Conservation (phyloP, 2,113 vertebrate genomes). For the Sinocyclocheilus maitianheensis region DNA sequence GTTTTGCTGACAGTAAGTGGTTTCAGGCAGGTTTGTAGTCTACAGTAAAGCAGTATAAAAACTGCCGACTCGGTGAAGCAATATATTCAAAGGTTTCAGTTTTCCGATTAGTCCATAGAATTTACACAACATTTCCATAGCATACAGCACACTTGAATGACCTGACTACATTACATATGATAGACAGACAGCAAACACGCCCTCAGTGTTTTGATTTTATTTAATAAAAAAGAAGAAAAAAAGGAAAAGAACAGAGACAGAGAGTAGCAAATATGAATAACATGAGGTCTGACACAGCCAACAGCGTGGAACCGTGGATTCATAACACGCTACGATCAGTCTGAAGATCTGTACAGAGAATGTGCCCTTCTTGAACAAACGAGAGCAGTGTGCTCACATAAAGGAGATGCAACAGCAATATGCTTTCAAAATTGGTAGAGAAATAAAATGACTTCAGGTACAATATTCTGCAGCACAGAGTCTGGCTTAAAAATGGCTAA, state of each 20-base stretch:
- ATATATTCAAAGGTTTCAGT: slow-evolving; percentile 30
- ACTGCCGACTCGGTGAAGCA: slow-evolving; percentile 10
- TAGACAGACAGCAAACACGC: not conserved
- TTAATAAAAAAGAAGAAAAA: not conserved
- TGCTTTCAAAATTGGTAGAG: not conserved
- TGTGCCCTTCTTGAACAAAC: not conserved
- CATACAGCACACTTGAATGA: slow-evolving; percentile 31
- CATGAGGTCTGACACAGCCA: slow-evolving; percentile 3
- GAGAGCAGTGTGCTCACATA: slow-evolving; percentile 58
- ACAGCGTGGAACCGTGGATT: slow-evolving; percentile 11
- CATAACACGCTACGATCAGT: slow-evolving; percentile 4
- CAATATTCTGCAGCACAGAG: too few species aligned
- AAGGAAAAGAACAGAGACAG: not conserved
- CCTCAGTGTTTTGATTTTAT: slow-evolving; percentile 9
- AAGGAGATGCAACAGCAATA: not conserved
- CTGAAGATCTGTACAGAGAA: slow-evolving; percentile 11
- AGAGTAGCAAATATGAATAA: slow-evolving; percentile 26
- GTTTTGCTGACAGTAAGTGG: too few species aligned
- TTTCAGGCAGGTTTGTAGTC: not conserved
- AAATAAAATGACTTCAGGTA: not conserved
- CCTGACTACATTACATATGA: slow-evolving; percentile 7
- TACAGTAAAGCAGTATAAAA: not conserved
- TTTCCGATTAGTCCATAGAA: slow-evolving; percentile 20
- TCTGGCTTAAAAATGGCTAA: too few species aligned
- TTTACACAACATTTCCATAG: slow-evolving; percentile 43